phyloP scores from a whole-genome alignment of 2,888 invertebrate genomes.

The Abrostola tripartita region DNA sequence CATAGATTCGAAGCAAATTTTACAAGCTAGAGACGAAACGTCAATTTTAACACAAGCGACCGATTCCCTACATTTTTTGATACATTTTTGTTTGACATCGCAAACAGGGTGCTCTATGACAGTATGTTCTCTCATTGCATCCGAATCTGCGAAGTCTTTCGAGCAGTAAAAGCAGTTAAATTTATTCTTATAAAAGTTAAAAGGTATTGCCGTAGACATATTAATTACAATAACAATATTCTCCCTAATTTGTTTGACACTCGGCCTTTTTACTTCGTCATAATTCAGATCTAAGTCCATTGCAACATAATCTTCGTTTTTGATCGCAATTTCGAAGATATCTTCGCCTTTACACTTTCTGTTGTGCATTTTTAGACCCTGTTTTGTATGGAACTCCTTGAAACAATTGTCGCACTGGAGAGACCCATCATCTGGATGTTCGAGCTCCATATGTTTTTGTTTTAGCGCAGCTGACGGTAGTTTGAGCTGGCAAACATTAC shows the following conservation, averaged over 20 bases:
- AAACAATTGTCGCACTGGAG: slow-evolving; percentile 78
- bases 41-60: slow-evolving; percentile 84
- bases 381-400: slow-evolving; percentile 82
- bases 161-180: slow-evolving; percentile 85
- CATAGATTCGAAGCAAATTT: slow-evolving; percentile 79
- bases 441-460: slow-evolving; percentile 79
- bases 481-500: slow-evolving; percentile 77
- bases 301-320: slow-evolving; percentile 72
- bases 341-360: slow-evolving; percentile 78
- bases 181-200: slow-evolving; percentile 84
- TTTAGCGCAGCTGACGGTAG: slow-evolving; percentile 79
- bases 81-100: slow-evolving; percentile 80
- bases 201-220: slow-evolving; percentile 85
- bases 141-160: slow-evolving; percentile 81
- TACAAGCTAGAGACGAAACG: slow-evolving; percentile 78
- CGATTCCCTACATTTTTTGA: slow-evolving; percentile 81
- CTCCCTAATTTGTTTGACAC: slow-evolving; percentile 80
- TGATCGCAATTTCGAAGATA: slow-evolving; percentile 68
- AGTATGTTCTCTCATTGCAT: slow-evolving; percentile 79
- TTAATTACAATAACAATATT: slow-evolving; percentile 81
- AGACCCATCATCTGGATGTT: slow-evolving; percentile 82
- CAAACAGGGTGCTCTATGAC: slow-evolving; percentile 78
- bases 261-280: slow-evolving; percentile 74
- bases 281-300: slow-evolving; percentile 76
- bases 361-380: slow-evolving; percentile 79